phyloP scores from a whole-genome alignment of 1,140 invertebrate genomes.

The Sarcophaga bullata region DNA sequence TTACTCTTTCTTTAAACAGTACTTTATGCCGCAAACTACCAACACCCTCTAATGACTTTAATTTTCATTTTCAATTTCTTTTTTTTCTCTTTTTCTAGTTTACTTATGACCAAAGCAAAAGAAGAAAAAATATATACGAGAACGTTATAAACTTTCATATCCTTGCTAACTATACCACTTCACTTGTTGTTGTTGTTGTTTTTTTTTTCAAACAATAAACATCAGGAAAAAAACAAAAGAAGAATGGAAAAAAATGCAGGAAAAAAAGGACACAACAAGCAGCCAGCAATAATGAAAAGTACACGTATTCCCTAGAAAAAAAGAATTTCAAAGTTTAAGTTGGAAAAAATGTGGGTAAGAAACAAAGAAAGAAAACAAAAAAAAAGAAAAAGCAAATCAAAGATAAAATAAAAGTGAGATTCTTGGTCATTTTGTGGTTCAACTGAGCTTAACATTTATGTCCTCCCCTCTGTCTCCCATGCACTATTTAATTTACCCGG shows the following conservation, averaged over 20 bases:
- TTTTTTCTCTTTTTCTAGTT: neutral
- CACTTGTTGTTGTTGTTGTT: neutral
- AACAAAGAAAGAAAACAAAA: neutral
- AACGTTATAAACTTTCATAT: slow-evolving; percentile 30
- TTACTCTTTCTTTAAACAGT: slow-evolving; percentile 11
- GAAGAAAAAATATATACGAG: neutral
- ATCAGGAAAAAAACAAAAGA: neutral
- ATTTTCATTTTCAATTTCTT: neutral
- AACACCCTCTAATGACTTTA: slow-evolving; percentile 32
- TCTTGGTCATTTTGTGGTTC: slow-evolving; percentile 46
- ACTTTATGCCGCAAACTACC: slow-evolving; percentile 6
- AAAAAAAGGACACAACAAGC: neutral
- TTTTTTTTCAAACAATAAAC: slow-evolving; percentile 17
- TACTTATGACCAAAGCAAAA: neutral
- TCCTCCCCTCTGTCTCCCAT: neutral
- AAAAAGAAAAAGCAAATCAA: slow-evolving; percentile 45
- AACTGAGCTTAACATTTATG: slow-evolving; percentile 42
- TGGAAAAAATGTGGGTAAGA: neutral
- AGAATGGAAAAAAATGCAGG: neutral
- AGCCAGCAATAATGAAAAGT: neutral
- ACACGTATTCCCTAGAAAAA: neutral
- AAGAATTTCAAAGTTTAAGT: neutral
- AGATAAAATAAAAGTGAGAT: slow-evolving; percentile 45
- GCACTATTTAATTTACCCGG: neutral
- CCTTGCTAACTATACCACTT: slow-evolving; percentile 23